A percentile compares a stretch with the other conserved stretches of the same genome.
phyloP scores from a whole-genome alignment of 2,888 invertebrate genomes.

The Monopis laevigella region DNA sequence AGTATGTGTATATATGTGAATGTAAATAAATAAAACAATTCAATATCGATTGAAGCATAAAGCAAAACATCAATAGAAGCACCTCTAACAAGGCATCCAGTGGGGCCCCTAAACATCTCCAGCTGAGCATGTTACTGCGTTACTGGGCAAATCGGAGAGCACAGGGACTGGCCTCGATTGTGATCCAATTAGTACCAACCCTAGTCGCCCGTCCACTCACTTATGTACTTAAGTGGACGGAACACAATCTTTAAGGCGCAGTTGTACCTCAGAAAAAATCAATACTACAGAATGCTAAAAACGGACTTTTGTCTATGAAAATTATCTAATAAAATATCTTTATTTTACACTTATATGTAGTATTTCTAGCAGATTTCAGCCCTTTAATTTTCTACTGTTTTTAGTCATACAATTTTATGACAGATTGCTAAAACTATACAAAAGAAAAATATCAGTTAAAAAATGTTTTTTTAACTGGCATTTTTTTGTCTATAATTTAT shows the following conservation, averaged over 20 bases:
- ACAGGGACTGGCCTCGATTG: slow-evolving; percentile 35
- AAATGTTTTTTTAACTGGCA: too few relatives aligned
- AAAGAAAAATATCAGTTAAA: too few relatives aligned
- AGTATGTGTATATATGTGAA: neutral
- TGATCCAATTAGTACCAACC: slow-evolving; percentile 52
- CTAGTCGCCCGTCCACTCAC: slow-evolving; percentile 44
- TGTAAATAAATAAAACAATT: neutral
- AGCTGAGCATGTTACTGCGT: slow-evolving; percentile 38
- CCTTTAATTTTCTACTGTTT: too few relatives aligned
- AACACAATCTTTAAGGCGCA: slow-evolving; percentile 27
- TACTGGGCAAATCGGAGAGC: slow-evolving; percentile 20
- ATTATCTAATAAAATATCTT: too few relatives aligned
- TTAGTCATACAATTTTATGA: too few relatives aligned
- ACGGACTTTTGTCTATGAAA: slow-evolving; percentile 30
- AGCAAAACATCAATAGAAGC: slow-evolving; percentile 7
- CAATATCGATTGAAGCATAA: slow-evolving; percentile 5
- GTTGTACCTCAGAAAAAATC: slow-evolving; percentile 1
- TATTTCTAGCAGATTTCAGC: too few relatives aligned
- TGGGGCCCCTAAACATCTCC: slow-evolving; percentile 11
- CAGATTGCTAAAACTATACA: too few relatives aligned
- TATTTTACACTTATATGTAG: too few relatives aligned
- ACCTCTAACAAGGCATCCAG: slow-evolving; percentile 8
- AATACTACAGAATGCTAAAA: slow-evolving; percentile 23
- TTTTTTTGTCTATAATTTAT: too few relatives aligned
- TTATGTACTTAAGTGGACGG: slow-evolving; percentile 55